A percentile compares a stretch with the other conserved stretches of the same genome.
These are phyloP conservation scores for Polypterus senegalus DNA, from an alignment of 2,113 vertebrate species.

Conservation along the genomic window DNA sequence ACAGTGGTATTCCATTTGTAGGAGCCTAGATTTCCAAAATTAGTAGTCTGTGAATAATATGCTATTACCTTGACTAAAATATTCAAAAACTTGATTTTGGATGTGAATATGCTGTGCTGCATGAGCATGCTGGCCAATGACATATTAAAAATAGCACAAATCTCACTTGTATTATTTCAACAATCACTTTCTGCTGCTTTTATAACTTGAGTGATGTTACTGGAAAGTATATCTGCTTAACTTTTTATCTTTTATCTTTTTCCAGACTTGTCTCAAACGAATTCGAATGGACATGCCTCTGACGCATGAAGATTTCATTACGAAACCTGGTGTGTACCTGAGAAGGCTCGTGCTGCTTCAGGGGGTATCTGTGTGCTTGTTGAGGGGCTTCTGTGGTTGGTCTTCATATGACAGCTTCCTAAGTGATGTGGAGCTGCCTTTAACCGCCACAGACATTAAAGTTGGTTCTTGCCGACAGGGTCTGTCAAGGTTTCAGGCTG, in stretches of 20 bases:
- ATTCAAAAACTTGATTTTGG: too few relatives aligned
- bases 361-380: conserved; percentile 14
- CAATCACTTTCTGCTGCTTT: too few relatives aligned
- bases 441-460: conserved; percentile 46
- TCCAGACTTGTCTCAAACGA: conserved; percentile 84
- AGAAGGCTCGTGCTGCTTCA: too few relatives aligned
- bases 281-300: conserved; percentile 89
- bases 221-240: fast-evolving
- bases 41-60: too few relatives aligned
- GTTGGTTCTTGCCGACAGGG: conserved; percentile 67
- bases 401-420: conserved; percentile 3
- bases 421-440: conserved; percentile 30
- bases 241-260: conserved; percentile 10
- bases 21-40: too few relatives aligned
- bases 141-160: not conserved
- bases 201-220: too few relatives aligned
- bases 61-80: too few relatives aligned
- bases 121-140: conserved; percentile 12
- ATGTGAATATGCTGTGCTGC: not conserved
- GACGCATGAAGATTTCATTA: conserved; percentile 66
- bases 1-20: too few relatives aligned
- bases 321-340: conserved; percentile 38
- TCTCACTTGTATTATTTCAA: too few relatives aligned
- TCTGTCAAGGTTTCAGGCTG: conserved; percentile 46
- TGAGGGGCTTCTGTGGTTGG: not conserved